Evolutionary conservation across 2,113 vertebrate species (phyloP), one percentile per base, ranked within the genome.

Genomic region (Nyctibius bracteatus): DNA sequence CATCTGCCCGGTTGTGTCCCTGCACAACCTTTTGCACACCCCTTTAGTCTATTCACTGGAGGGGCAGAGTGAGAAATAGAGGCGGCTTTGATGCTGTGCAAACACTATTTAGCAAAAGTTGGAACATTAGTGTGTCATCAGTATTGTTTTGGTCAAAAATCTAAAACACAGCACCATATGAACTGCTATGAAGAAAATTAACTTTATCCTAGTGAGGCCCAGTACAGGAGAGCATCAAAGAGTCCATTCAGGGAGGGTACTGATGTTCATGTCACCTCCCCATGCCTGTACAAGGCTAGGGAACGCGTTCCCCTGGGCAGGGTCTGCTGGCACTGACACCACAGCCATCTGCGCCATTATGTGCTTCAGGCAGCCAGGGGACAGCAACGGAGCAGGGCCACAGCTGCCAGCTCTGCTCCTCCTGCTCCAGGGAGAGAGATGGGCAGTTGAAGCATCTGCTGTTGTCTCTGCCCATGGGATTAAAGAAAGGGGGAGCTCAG

Each of bases 281-380:
- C 31, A 13, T 2, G 6, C 12, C 63, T 37, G 41, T 49, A 47
- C 37, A 25, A 35, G 1, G 0, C 41, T 54, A 27, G 4, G 78
- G 43, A 2, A n/a, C 1, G 1, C 3, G 1, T 1, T 33, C 2
- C 21, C 23, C 37, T 1, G 1, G 46, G 39, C 70, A 75, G 84
- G 37, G 9, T 59, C 68, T 93, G 30, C 65, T 82, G 90, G 25
- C 65, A 28, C 57, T 8, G 44, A 11, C 52, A 59, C 30, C 30
- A 8, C 0, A 0, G 58, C 44, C 58, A 27, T 12, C 55, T 62
- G 65, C 5, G 4, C 23, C 5, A 0, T 30, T 37, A 21, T 0
- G 0, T 15, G 54, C 59, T 86, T 39, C 0, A 1, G 30, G 39
- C 51, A 71, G 54, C 66, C 27, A 31, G 62, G 35, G 43, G 21